These are phyloP conservation scores for Channa argus DNA, from an alignment of 2,113 vertebrate genomes.

Conservation along the genomic window DNA sequence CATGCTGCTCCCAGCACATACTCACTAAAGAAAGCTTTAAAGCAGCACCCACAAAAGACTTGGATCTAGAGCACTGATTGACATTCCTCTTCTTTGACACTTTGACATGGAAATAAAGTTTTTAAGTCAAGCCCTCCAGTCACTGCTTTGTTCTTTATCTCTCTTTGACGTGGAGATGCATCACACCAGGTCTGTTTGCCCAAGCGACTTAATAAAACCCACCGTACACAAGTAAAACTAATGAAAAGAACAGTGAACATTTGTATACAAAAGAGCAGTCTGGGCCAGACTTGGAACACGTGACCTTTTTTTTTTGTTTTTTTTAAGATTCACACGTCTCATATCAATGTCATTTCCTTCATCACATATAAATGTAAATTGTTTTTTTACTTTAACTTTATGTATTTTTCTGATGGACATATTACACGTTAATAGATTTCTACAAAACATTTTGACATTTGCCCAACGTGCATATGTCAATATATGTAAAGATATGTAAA, in stretches of 20 bases:
- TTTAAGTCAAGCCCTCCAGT: conserved; percentile 70
- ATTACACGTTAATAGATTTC: too few species aligned
- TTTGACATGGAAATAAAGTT: conserved; percentile 76
- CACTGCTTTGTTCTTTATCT: conserved; percentile 64
- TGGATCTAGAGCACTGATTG: conserved; percentile 70
- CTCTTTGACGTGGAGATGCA: conserved; percentile 58
- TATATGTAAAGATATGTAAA: too few species aligned
- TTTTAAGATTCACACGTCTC: conserved; percentile 5
- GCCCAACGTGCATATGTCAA: too few species aligned
- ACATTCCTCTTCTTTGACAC: conserved; percentile 68
- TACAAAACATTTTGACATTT: too few species aligned
- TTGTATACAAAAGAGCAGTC: conserved; percentile 26
- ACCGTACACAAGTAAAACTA: conserved; percentile 37
- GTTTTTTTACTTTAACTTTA: not conserved
- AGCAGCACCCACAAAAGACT: conserved; percentile 59
- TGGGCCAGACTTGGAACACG: conserved; percentile 16
- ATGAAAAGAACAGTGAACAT: conserved; percentile 45
- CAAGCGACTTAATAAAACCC: conserved; percentile 57
- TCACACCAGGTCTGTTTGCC: conserved; percentile 58
- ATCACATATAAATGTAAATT: conserved; percentile 22
- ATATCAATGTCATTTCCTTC: conserved; percentile 17
- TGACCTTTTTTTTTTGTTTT: conserved; percentile 27
- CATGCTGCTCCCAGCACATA: conserved; percentile 67
- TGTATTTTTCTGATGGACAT: not conserved
- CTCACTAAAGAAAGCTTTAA: conserved; percentile 64